phyloP scores from a whole-genome alignment of 2,113 vertebrate genomes.

The Varanus komodoensis region DNA sequence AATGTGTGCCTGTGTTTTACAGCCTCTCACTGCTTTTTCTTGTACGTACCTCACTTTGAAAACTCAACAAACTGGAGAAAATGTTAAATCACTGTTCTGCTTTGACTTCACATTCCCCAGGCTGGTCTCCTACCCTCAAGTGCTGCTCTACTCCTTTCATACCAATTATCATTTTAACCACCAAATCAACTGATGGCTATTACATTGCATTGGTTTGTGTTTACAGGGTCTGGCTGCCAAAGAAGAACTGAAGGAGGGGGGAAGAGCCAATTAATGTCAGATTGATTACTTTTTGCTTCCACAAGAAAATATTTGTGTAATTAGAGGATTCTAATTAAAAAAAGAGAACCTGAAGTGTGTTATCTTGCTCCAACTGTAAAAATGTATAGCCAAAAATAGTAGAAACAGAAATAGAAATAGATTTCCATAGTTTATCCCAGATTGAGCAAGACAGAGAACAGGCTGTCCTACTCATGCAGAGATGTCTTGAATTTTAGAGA shows the following conservation, averaged over 20 bases:
- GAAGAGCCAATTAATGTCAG: constrained; percentile 69
- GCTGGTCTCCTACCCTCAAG: constrained; percentile 56
- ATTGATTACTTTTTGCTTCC: constrained; percentile 65
- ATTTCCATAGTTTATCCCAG: constrained; percentile 24
- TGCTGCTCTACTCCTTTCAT: constrained; percentile 57
- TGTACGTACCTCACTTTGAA: constrained; percentile 24
- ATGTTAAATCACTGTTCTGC: constrained; percentile 60
- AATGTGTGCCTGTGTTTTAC: constrained; percentile 22
- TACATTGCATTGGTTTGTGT: constrained; percentile 55
- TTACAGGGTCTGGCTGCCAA: constrained; percentile 57
- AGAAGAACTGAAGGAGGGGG: constrained; percentile 23
- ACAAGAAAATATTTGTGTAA: constrained; percentile 72
- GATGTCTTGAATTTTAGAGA: not conserved
- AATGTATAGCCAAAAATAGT: constrained; percentile 49
- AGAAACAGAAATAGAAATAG: too few species aligned
- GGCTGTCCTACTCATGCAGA: not conserved
- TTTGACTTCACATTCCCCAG: constrained; percentile 58
- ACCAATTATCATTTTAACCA: constrained; percentile 62
- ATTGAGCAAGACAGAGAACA: fast-evolving
- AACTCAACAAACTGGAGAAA: constrained; percentile 58
- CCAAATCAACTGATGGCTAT: constrained; percentile 59
- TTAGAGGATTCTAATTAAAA: constrained; percentile 58
- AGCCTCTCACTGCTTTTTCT: constrained; percentile 54
- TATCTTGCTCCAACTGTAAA: constrained; percentile 41
- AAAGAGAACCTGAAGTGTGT: constrained; percentile 63